Evolutionary conservation across 2,797 vertebrate species (phyloP), one percentile per base, ranked within the genome.

Genomic region (Ctenopoma kingsleyae): DNA sequence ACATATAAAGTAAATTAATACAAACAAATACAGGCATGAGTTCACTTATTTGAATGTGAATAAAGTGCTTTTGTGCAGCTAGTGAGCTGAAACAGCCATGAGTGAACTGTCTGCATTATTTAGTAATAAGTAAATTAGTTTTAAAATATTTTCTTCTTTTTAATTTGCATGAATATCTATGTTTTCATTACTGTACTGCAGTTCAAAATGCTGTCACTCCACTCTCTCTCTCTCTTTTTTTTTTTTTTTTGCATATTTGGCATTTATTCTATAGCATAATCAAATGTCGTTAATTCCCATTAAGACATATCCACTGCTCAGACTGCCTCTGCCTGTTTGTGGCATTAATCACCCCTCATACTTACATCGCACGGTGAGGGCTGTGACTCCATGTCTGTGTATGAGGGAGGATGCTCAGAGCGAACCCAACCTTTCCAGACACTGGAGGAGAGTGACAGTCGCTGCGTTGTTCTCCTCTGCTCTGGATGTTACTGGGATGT

Each of bases 401-500:
- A 9, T 69, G 86, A 86, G 89, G 85, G 89, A 87, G 88, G 88
- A 89, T 88, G 87, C 84, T 88, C 74, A 71, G 76, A 81, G 84
- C 66, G 52, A 50, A 74, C 51, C 71, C 86, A 75, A 3, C 81
- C 76, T 83, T 64, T 35, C 61, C 71, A 81, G 75, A 80, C 87
- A 50, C 23, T 72, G 57, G 71, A 6, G 54, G 12, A 70, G 50
- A 80, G 76, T 65, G 63, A 73, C 66, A 76, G 88, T 75, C 74
- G 64, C 74, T 32, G 81, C 83, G 75, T 85, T 78, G 78, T 85
- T 63, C 74, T 81, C 46, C 58, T 27, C 75, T 17, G 58, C 76
- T 65, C 75, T 66, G 85, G 82, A 86, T 53, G 81, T 12, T 47
- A 22, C 69, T 67, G 71, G 83, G 85, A 88, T 89, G 82, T 55